Percentiles rank a stretch among this genome's conserved stretches.
phyloP scores from a whole-genome alignment of 2,888 invertebrate genomes.

The Daptonema setosum region DNA sequence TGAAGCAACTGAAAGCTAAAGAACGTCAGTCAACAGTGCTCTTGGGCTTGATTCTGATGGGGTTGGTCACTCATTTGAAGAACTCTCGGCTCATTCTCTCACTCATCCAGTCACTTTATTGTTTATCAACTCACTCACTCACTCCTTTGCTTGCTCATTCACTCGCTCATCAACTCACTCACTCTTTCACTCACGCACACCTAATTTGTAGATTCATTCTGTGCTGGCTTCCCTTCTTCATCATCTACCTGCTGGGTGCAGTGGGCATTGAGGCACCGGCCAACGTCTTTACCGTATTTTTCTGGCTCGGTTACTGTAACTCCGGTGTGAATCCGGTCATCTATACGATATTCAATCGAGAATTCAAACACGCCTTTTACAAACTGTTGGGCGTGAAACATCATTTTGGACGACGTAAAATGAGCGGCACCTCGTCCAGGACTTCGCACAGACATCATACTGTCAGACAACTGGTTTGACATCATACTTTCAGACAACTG shows the following conservation, averaged over 20 bases:
- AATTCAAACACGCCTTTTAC: background rate
- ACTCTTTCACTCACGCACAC: too few relatives aligned
- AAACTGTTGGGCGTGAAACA: background rate
- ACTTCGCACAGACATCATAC: too few relatives aligned
- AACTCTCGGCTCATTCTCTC: too few relatives aligned
- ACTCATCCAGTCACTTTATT: too few relatives aligned
- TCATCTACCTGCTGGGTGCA: constrained; percentile 30
- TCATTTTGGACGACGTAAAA: too few relatives aligned
- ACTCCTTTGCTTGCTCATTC: too few relatives aligned
- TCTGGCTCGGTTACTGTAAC: constrained; percentile 89
- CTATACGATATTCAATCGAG: constrained; percentile 31
- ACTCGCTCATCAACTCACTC: too few relatives aligned
- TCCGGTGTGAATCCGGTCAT: constrained; percentile 50
- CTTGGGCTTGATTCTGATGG: background rate
- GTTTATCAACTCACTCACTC: too few relatives aligned
- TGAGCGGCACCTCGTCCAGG: too few relatives aligned
- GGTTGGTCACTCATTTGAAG: too few relatives aligned
- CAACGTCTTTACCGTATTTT: constrained; percentile 24
- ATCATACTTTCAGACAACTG: too few relatives aligned
- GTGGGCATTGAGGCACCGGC: constrained; percentile 26
- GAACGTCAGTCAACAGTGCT: background rate
- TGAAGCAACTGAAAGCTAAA: background rate
- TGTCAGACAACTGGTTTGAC: too few relatives aligned
- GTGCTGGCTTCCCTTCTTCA: constrained; percentile 53
- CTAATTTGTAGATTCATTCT: background rate